A percentile compares a stretch with the other conserved stretches of the same genome.
Conservation (phyloP, 2,113 vertebrate species). For the Garra rufa region DNA sequence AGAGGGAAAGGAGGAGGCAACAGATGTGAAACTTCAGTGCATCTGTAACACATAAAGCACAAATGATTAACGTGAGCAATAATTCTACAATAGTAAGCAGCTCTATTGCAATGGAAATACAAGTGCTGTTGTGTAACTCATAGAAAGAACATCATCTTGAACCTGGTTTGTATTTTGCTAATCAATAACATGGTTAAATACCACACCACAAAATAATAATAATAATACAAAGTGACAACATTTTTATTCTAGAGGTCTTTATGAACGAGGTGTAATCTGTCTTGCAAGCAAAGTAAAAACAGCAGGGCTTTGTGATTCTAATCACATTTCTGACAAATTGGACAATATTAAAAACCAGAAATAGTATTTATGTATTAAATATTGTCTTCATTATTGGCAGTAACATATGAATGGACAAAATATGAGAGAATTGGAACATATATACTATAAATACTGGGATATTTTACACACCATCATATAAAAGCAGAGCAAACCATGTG, state of each 20-base stretch:
- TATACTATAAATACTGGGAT: too few species aligned
- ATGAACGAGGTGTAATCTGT: background rate
- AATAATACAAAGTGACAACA: background rate
- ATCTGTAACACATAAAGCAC: conserved; percentile 53
- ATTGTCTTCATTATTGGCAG: background rate
- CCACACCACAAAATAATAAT: background rate
- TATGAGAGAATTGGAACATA: background rate
- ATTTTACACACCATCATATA: background rate
- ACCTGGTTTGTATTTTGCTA: background rate
- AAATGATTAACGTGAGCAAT: background rate
- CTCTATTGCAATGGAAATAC: background rate
- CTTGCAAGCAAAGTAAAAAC: background rate
- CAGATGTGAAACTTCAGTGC: background rate
- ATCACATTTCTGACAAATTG: background rate
- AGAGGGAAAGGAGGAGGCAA: background rate
- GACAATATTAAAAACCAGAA: background rate
- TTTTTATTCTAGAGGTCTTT: background rate
- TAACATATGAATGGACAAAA: background rate
- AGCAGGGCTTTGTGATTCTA: background rate
- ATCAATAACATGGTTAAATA: background rate
- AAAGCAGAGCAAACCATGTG: background rate
- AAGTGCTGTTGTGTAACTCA: background rate
- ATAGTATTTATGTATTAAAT: background rate
- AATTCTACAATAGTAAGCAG: background rate
- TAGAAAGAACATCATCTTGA: background rate